Evolutionary conservation across 2,797 vertebrate species (phyloP).

Genomic region (Discoglossus pictus): DNA sequence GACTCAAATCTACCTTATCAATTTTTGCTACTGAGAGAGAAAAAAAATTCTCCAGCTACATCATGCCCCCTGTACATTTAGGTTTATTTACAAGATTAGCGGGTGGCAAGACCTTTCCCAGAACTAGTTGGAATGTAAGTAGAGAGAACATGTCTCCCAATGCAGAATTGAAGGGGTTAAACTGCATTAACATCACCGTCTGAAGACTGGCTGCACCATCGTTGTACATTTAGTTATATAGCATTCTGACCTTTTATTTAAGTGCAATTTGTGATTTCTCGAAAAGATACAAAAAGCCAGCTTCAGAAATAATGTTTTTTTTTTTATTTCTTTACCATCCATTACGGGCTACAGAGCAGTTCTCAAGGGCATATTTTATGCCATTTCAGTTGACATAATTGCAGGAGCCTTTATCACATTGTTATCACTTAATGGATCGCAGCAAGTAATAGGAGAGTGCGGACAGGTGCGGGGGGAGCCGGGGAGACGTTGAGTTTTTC

Average conservation of each 20-base stretch:
- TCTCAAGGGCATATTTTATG: not conserved
- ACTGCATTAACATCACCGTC: too few relatives aligned
- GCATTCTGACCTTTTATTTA: not conserved
- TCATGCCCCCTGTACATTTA: too few relatives aligned
- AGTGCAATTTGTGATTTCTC: not conserved
- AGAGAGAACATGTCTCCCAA: too few relatives aligned
- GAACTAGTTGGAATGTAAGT: too few relatives aligned
- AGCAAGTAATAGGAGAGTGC: slow-evolving; percentile 9
- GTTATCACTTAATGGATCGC: slow-evolving; percentile 10
- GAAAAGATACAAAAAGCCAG: not conserved
- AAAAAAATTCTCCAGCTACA: too few relatives aligned
- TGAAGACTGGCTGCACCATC: too few relatives aligned
- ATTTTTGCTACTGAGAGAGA: too few relatives aligned
- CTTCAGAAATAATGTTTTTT: not conserved
- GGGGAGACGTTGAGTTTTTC: slow-evolving; percentile 1
- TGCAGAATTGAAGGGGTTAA: too few relatives aligned
- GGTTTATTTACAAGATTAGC: too few relatives aligned
- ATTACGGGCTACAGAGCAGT: not conserved
- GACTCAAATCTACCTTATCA: too few relatives aligned
- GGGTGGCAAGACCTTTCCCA: too few relatives aligned
- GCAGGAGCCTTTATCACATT: slow-evolving; percentile 1
- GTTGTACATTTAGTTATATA: too few relatives aligned
- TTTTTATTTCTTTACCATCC: not conserved
- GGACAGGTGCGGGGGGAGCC: not conserved
- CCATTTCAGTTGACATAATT: slow-evolving; percentile 9